Conservation (phyloP, 2,888 invertebrate genomes). For the Cataglyphis livida region DNA sequence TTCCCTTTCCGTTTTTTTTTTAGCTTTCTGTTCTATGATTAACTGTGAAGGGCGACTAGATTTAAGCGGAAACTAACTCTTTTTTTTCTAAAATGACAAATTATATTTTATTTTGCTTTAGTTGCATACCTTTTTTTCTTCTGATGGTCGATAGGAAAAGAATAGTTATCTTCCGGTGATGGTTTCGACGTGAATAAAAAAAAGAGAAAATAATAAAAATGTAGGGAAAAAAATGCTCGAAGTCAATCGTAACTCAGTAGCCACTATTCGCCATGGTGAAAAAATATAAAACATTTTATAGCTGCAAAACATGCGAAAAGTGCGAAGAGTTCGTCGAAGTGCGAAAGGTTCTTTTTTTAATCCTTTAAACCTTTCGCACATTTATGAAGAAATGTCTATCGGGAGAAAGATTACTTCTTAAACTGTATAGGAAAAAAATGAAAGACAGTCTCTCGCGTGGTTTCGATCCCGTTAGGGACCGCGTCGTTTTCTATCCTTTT, state of each 20-base stretch:
- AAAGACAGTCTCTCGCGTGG: conserved; percentile 44
- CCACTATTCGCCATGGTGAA: background rate
- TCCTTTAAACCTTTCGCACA: conserved; percentile 57
- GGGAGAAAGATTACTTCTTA: conserved; percentile 34
- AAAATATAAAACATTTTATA: background rate
- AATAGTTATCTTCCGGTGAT: background rate
- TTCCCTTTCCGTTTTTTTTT: background rate
- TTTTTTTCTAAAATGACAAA: background rate
- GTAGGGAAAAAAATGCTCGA: background rate
- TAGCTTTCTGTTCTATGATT: background rate
- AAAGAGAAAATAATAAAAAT: background rate
- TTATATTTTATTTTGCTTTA: background rate
- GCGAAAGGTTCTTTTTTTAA: background rate
- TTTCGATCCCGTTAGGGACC: conserved; percentile 74
- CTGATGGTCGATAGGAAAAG: background rate
- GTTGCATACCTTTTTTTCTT: background rate
- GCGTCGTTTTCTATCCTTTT: background rate
- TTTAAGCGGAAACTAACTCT: background rate
- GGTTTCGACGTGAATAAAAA: background rate
- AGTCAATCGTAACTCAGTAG: background rate
- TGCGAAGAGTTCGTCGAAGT: background rate
- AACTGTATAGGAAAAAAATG: conserved; percentile 57
- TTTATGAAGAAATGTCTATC: conserved; percentile 56
- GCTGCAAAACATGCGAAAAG: background rate
- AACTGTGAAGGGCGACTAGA: background rate